These are phyloP conservation scores for Gymnoscelis rufifasciata DNA, from an alignment of 2,888 invertebrate genomes.

Conservation along the genomic window DNA sequence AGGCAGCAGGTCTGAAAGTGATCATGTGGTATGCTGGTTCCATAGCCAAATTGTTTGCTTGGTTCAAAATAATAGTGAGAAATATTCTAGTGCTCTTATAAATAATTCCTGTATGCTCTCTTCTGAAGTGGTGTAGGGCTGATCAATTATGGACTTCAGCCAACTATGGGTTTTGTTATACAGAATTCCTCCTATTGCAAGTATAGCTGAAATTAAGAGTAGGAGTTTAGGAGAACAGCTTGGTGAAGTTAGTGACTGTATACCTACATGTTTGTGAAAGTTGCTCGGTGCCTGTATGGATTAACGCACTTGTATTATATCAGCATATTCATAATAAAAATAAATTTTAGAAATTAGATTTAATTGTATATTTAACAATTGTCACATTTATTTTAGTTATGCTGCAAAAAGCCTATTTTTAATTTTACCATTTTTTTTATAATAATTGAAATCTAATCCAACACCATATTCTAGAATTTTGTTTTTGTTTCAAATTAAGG, in stretches of 20 bases:
- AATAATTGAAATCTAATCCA: conserved; percentile 3
- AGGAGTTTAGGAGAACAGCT: conserved; percentile 16
- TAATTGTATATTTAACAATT: conserved; percentile 22
- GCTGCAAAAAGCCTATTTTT: conserved; percentile 16
- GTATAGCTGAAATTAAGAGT: conserved; percentile 10
- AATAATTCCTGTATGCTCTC: conserved; percentile 6
- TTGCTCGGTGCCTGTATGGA: conserved; percentile 40
- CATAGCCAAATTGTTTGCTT: conserved; percentile 4
- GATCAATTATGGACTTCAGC: conserved; percentile 4
- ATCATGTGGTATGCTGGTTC: background rate
- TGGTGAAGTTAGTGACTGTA: conserved; percentile 14
- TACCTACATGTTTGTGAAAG: conserved; percentile 31
- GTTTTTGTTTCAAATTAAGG: conserved; percentile 6
- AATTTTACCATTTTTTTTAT: conserved; percentile 9
- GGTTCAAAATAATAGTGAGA: conserved; percentile 8
- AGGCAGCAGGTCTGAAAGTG: conserved; percentile 20
- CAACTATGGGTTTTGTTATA: conserved; percentile 1
- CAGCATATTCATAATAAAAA: conserved; percentile 20
- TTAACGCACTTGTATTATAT: conserved; percentile 31
- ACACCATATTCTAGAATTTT: conserved; percentile 1
- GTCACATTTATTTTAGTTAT: conserved; percentile 17
- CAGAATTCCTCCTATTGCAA: conserved; percentile 1
- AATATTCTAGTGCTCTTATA: conserved; percentile 15
- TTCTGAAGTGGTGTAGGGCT: conserved; percentile 2
- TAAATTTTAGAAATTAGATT: conserved; percentile 23